These are phyloP conservation scores for Catharus fuscescens DNA, from an alignment of 2,113 vertebrate genomes.

Conservation along the genomic window DNA sequence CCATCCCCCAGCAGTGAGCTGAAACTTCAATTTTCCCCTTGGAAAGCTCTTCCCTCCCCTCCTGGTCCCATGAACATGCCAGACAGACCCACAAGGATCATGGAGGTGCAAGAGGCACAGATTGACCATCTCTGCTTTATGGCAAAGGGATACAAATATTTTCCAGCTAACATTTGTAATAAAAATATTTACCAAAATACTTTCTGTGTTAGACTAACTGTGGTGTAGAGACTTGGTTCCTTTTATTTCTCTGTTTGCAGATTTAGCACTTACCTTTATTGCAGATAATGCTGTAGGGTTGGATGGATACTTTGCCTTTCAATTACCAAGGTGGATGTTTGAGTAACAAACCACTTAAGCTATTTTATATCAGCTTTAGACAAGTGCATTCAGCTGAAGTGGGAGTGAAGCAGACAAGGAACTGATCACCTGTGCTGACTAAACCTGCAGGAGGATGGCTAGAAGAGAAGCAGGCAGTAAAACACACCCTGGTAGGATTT, in stretches of 20 bases:
- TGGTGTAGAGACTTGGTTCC: not conserved
- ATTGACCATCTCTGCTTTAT: not conserved
- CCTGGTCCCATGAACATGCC: not conserved
- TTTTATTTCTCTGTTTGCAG: not conserved
- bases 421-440: not conserved
- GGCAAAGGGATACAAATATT: not conserved
- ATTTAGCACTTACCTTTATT: not conserved
- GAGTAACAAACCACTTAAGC: not conserved
- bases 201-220: not conserved
- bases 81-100: not conserved
- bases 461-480: not conserved
- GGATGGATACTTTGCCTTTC: not conserved
- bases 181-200: not conserved
- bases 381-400: not conserved
- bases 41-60: not conserved
- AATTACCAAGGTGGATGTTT: not conserved
- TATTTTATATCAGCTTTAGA: not conserved
- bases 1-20: not conserved
- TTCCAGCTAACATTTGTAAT: not conserved
- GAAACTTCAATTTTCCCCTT: not conserved
- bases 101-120: not conserved
- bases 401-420: not conserved
- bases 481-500: not conserved
- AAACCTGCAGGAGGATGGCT: not conserved
- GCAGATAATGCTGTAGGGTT: not conserved